Conservation (phyloP, 2,113 vertebrate genomes). For the Nibea albiflora region DNA sequence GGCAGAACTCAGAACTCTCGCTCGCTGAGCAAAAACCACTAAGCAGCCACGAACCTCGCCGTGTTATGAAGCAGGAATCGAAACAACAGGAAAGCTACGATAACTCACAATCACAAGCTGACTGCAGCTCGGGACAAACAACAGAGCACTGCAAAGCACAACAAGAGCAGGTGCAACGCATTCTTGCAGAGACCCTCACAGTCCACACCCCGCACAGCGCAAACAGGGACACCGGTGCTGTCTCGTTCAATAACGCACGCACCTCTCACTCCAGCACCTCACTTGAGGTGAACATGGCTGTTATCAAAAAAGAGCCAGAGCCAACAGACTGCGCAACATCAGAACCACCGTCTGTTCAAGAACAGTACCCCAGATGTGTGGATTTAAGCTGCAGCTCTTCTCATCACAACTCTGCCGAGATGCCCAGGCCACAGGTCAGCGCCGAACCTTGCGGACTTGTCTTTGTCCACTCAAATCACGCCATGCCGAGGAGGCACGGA, state of each 20-base stretch:
- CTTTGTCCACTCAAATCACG: conserved; percentile 50
- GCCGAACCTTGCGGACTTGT: conserved; percentile 33
- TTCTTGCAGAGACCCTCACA: conserved; percentile 4
- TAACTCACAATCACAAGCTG: conserved; percentile 5
- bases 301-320: conserved; percentile 66
- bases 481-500: conserved; percentile 42
- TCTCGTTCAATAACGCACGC: not conserved
- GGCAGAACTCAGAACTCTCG: conserved; percentile 2
- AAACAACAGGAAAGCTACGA: conserved; percentile 13
- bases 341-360: conserved; percentile 9
- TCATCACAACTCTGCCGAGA: conserved; percentile 25
- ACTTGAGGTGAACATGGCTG: conserved; percentile 24
- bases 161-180: conserved; percentile 1
- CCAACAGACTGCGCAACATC: conserved; percentile 32
- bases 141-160: conserved; percentile 29
- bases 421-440: not conserved
- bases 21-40: not conserved
- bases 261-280: not conserved
- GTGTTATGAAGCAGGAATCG: conserved; percentile 32
- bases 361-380: conserved; percentile 39
- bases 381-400: conserved; percentile 66
- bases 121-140: conserved; percentile 1
- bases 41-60: not conserved
- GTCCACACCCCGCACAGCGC: not conserved
- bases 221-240: not conserved